These are phyloP conservation scores for Pyrocoelia pectoralis DNA, from an alignment of 2,888 invertebrate genomes.

Conservation along the genomic window DNA sequence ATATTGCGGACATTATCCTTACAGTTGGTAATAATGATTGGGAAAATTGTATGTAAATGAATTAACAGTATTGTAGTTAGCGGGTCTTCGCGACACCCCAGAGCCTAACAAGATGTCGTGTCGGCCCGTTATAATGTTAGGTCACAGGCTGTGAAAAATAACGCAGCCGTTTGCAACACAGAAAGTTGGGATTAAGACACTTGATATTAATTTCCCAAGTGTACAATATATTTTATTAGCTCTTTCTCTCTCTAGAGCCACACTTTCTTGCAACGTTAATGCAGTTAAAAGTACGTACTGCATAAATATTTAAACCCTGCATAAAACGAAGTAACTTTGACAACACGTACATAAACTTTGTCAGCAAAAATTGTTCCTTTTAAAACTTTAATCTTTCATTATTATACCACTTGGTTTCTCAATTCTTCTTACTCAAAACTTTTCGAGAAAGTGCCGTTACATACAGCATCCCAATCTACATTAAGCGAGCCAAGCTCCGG, in stretches of 20 bases:
- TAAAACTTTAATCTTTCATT: conserved; percentile 45
- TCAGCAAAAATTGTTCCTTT: conserved; percentile 37
- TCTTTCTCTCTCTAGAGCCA: conserved; percentile 57
- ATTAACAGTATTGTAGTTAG: conserved; percentile 47
- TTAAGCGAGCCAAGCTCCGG: not conserved
- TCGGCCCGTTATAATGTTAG: conserved; percentile 56
- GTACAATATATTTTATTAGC: conserved; percentile 62
- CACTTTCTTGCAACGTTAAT: conserved; percentile 57
- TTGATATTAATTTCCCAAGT: conserved; percentile 62
- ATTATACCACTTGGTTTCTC: conserved; percentile 41
- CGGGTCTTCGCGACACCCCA: conserved; percentile 41
- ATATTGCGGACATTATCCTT: conserved; percentile 10
- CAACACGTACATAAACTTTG: conserved; percentile 41
- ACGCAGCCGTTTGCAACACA: conserved; percentile 58
- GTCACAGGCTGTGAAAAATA: conserved; percentile 60
- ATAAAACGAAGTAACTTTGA: conserved; percentile 45
- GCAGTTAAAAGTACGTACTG: conserved; percentile 56
- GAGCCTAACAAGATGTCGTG: conserved; percentile 52
- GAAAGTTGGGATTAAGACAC: conserved; percentile 61
- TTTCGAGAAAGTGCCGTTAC: conserved; percentile 11
- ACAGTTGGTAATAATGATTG: conserved; percentile 38
- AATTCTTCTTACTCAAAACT: conserved; percentile 35
- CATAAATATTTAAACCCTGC: conserved; percentile 55
- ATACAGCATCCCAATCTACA: conserved; percentile 8
- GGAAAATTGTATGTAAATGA: conserved; percentile 49